Evolutionary conservation across 2,797 vertebrate species (phyloP), one percentile per base, ranked within the genome.

Genomic region (Diplodus sargus): DNA sequence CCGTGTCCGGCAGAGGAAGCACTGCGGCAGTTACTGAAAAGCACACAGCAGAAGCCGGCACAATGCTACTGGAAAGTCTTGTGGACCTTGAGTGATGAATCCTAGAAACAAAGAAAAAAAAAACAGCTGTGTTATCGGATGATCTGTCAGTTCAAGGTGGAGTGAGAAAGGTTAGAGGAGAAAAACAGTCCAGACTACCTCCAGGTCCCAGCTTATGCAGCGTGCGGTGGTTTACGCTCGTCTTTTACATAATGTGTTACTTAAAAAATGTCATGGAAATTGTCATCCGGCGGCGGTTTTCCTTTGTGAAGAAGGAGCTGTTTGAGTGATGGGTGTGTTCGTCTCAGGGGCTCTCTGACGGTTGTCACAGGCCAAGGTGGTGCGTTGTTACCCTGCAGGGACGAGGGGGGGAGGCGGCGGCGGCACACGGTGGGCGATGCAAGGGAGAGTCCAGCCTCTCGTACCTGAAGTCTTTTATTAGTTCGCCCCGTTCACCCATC

Each of bases 381-480:
- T 61, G 60, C 74, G 73, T 83, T 83, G 58, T 65, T 58, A 64
- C 39, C 65, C 69, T 51, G 61, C 48, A 0, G 78, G 58, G 25
- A 72, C 57, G 69, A 30, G 67, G 82, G 71, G 70, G 77, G 81
- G 56, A 6, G 18, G 39, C 2, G 79, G 56, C 8, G 4, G 12
- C 14, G 42, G 58, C 45, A 48, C 53, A 28, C 3, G 34, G 51
- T n/a, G 54, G 75, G 64, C 73, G 69, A 81, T 16, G 28, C n/a
- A 54, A 52, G 66, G 49, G 79, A 81, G 63, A 75, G 79, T 70
- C 77, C 70, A 79, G 61, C 76, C 61, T 88, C 79, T 77, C 53
- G 5, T 71, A 91, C 85, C 86, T 79, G 51, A 60, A 85, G 80
- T 75, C 79, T 89, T 88, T 86, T 83, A 82, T 83, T 87, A 83